Conservation (phyloP, 2,888 invertebrate species). For the Ichneumoninae sp. region DNA sequence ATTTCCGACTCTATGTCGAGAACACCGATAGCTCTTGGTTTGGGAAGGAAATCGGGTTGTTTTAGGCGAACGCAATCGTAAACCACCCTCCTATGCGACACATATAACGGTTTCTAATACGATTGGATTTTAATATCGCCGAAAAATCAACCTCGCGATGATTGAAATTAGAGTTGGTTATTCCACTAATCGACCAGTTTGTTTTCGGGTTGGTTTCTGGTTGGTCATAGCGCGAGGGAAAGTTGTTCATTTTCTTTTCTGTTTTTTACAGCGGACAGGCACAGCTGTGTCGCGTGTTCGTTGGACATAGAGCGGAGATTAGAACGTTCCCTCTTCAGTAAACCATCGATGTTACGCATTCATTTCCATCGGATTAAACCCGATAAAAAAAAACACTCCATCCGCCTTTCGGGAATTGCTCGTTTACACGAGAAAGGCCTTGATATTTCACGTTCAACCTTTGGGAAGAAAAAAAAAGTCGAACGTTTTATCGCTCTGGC, state of each 20-base stretch:
- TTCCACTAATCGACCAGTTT: too few relatives aligned
- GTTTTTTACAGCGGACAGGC: not conserved
- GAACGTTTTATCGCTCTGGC: slow-evolving; percentile 12
- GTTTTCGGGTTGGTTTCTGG: too few relatives aligned
- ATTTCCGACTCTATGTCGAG: too few relatives aligned
- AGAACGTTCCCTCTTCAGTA: not conserved
- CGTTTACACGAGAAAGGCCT: not conserved
- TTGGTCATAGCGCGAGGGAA: too few relatives aligned
- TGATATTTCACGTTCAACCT: slow-evolving; percentile 18
- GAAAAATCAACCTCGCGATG: too few relatives aligned
- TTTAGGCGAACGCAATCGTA: too few relatives aligned
- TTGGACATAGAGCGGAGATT: not conserved
- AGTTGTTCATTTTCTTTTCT: not conserved
- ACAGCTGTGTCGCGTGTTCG: slow-evolving; percentile 1
- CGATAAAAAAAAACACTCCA: not conserved
- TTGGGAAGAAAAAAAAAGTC: not conserved
- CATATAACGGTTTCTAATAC: too few relatives aligned
- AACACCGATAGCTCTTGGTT: too few relatives aligned
- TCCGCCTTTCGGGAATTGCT: slow-evolving; percentile 1
- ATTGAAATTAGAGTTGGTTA: too few relatives aligned
- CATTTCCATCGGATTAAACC: not conserved
- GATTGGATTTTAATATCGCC: too few relatives aligned
- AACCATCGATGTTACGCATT: slow-evolving; percentile 5
- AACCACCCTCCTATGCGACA: too few relatives aligned
- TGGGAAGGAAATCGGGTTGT: too few relatives aligned